These are phyloP conservation scores for Nomada hirtipes DNA, from an alignment of 2,888 invertebrate genomes.

Conservation along the genomic window DNA sequence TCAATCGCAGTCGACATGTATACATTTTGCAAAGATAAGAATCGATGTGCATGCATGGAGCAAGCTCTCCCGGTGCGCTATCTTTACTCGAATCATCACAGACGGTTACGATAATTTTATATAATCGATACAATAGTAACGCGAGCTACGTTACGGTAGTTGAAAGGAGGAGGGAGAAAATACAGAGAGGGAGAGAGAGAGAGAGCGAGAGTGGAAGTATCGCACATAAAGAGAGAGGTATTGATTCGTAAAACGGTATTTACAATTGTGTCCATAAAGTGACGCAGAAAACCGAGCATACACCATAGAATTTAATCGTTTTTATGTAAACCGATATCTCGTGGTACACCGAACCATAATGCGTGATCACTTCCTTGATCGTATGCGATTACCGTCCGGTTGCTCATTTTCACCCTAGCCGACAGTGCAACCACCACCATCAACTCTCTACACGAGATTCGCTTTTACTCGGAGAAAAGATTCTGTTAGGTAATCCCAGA, in stretches of 20 bases:
- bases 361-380: constrained; percentile 73
- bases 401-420: constrained; percentile 58
- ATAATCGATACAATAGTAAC: constrained; percentile 56
- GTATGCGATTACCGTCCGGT: constrained; percentile 69
- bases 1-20: background rate
- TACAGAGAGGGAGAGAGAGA: background rate
- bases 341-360: constrained; percentile 66
- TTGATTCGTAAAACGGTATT: constrained; percentile 47
- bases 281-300: constrained; percentile 46
- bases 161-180: background rate
- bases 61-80: background rate
- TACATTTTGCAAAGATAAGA: constrained; percentile 16
- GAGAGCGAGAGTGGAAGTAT: background rate
- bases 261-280: constrained; percentile 40
- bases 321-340: constrained; percentile 66
- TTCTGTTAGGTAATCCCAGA: constrained; percentile 61
- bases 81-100: constrained; percentile 32
- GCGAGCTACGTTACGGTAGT: constrained; percentile 28
- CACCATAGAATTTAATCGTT: constrained; percentile 60
- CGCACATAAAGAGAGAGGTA: constrained; percentile 20
- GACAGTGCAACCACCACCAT: constrained; percentile 25
- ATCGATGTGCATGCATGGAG: constrained; percentile 11
- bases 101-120: constrained; percentile 55
- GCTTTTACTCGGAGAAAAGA: constrained; percentile 63
- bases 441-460: constrained; percentile 47